Conservation (phyloP, 2,797 vertebrate genomes). For the Liasis olivaceus region DNA sequence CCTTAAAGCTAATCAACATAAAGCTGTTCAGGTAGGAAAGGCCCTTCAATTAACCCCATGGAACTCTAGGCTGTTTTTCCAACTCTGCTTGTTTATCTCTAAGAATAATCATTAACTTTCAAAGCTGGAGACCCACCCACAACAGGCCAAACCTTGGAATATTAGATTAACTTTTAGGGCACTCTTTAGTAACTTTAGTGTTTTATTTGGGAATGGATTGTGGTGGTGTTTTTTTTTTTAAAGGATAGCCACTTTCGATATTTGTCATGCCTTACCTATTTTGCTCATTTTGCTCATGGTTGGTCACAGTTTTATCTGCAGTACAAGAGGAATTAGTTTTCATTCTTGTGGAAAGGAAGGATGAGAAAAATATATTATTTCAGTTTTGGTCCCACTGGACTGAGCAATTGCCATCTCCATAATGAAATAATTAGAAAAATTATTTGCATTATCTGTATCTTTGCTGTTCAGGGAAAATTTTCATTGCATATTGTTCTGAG, state of each 20-base stretch:
- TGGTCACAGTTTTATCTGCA: constrained; percentile 43
- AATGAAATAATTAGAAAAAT: constrained; percentile 37
- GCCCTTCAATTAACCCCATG: background rate
- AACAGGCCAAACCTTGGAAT: background rate
- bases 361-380: constrained; percentile 16
- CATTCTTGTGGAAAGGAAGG: constrained; percentile 46
- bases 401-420: constrained; percentile 33
- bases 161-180: background rate
- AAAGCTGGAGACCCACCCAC: background rate
- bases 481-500: constrained; percentile 14
- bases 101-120: constrained; percentile 9
- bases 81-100: background rate
- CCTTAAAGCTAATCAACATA: background rate
- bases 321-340: constrained; percentile 34
- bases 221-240: background rate
- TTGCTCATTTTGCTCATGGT: constrained; percentile 26
- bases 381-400: constrained; percentile 16
- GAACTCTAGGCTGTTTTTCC: background rate
- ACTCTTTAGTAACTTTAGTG: background rate
- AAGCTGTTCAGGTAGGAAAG: background rate
- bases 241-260: constrained; percentile 13
- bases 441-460: constrained; percentile 11
- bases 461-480: constrained; percentile 28
- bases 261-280: constrained; percentile 21
- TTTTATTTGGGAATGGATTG: background rate